Percentiles rank a stretch among this genome's conserved stretches.
These are phyloP conservation scores for Catharus fuscescens DNA, from an alignment of 2,113 vertebrate genomes.

Conservation along the genomic window DNA sequence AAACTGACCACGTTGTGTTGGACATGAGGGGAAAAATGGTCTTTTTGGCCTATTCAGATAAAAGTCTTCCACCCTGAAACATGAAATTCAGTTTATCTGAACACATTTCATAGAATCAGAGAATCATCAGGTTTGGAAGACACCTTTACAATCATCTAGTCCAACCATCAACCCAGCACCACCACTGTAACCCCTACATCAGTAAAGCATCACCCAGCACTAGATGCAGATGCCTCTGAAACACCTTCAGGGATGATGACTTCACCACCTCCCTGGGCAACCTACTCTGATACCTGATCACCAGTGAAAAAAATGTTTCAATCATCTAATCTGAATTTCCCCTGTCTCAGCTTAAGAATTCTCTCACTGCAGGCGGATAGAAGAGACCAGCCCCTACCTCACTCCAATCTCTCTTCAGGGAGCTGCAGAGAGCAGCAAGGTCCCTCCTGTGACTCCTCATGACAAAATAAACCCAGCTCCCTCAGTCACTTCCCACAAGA, in stretches of 20 bases:
- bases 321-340: not conserved
- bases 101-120: not conserved
- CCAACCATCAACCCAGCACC: not conserved
- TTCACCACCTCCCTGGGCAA: not conserved
- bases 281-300: not conserved
- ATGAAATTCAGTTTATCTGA: not conserved
- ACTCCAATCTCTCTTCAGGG: not conserved
- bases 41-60: not conserved
- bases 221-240: not conserved
- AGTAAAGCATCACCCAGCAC: not conserved
- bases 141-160: not conserved
- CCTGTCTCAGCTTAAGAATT: not conserved
- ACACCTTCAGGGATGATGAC: not conserved
- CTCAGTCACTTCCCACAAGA: not conserved
- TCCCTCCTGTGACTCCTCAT: rapidly evolving
- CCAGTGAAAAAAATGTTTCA: not conserved
- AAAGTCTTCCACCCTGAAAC: not conserved
- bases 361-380: not conserved
- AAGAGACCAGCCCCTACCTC: not conserved
- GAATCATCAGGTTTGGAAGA: not conserved
- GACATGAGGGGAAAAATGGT: not conserved
- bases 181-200: not conserved
- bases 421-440: not conserved
- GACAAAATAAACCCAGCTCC: not conserved
- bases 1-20: not conserved